These are phyloP conservation scores for Rhyacichthys aspro DNA, from an alignment of 2,797 vertebrate species.

Conservation along the genomic window DNA sequence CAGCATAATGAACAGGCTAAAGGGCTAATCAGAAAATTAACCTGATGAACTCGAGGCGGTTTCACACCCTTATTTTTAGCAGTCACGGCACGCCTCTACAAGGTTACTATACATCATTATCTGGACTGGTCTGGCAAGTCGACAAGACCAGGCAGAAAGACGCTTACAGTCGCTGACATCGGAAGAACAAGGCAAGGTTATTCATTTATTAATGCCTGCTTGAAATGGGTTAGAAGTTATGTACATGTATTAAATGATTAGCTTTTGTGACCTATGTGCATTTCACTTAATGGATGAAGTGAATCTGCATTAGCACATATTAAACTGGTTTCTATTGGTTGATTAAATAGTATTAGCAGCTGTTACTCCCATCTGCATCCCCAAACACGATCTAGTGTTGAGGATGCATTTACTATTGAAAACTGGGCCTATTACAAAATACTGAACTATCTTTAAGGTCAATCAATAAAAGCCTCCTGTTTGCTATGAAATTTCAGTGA, in stretches of 20 bases:
- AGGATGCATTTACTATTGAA: too few species aligned
- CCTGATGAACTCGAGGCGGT: neutral
- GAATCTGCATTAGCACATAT: too few species aligned
- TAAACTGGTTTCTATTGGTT: too few species aligned
- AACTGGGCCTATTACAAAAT: neutral
- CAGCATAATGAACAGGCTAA: constrained; percentile 7
- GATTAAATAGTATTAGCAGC: too few species aligned
- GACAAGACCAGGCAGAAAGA: constrained; percentile 5
- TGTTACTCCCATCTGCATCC: too few species aligned
- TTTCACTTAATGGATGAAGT: too few species aligned
- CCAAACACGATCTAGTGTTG: too few species aligned
- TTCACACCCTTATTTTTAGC: neutral
- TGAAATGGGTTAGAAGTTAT: too few species aligned
- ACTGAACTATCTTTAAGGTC: too few species aligned
- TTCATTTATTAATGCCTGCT: too few species aligned
- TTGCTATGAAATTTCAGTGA: neutral
- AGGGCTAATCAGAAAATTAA: constrained; percentile 6
- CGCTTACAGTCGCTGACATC: constrained; percentile 1
- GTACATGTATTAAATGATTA: too few species aligned
- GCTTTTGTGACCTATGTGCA: too few species aligned
- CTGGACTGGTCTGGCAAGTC: neutral
- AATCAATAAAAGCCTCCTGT: neutral
- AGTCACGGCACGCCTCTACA: neutral
- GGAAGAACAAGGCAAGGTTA: neutral
- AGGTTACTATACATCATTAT: constrained; percentile 10